A percentile compares a stretch with the other conserved stretches of the same genome.
phyloP scores from a whole-genome alignment of 1,140 invertebrate species.

The Berghia stephanieae region DNA sequence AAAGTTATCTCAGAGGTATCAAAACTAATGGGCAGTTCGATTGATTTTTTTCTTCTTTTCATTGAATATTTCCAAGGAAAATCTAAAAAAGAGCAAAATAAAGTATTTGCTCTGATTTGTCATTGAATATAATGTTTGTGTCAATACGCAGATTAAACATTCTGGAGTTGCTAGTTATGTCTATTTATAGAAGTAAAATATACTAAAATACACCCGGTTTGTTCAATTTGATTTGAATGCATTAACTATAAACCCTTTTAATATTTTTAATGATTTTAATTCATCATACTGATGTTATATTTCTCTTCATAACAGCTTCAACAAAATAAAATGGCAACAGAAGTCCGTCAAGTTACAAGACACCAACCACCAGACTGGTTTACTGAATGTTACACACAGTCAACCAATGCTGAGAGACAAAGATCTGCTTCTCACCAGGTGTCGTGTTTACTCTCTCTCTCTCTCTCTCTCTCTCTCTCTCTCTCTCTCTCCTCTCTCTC shows the following conservation, averaged over 20 bases:
- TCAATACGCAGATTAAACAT: background rate
- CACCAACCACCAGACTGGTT: constrained; percentile 66
- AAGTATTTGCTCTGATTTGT: no score
- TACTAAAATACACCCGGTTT: no score
- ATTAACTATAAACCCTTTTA: background rate
- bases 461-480: no score
- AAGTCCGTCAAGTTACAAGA: constrained; percentile 55
- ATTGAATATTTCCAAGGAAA: no score
- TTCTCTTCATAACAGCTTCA: no score
- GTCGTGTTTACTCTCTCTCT: no score
- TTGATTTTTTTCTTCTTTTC: no score
- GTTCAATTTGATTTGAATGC: background rate
- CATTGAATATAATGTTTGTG: no score
- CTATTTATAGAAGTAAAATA: background rate
- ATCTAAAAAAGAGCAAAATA: no score
- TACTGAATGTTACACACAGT: constrained; percentile 66
- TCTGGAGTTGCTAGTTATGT: background rate
- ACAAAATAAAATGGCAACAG: constrained; percentile 58
- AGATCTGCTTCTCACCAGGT: constrained; percentile 69
- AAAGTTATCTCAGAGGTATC: no score
- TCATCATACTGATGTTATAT: background rate
- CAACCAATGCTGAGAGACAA: constrained; percentile 66
- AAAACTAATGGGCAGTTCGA: no score
- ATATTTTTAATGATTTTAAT: background rate
- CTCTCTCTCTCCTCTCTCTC: no score